A percentile compares a stretch with the other conserved stretches of the same genome.
Conservation (phyloP, 2,888 invertebrate species). For the Trissonchulus sp. region DNA sequence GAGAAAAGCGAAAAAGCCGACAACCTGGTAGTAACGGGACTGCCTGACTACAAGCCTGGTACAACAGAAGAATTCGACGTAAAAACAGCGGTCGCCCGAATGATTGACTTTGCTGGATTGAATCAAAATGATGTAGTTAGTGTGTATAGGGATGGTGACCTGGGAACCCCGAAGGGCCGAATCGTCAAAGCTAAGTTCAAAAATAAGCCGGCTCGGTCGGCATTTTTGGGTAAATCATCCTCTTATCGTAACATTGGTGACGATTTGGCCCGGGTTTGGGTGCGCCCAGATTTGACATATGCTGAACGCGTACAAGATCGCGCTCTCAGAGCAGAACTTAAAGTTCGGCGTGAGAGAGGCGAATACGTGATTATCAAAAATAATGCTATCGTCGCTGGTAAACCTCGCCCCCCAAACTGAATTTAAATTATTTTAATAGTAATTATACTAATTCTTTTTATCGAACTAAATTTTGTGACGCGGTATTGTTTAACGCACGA, state of each 20-base stretch:
- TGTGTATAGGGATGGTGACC: neutral
- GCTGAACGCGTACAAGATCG: neutral
- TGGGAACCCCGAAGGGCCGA: constrained; percentile 2
- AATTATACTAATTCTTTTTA: too few relatives aligned
- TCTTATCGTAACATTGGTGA: neutral
- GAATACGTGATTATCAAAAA: neutral
- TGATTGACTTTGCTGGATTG: too few relatives aligned
- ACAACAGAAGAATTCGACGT: neutral
- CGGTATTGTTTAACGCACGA: too few relatives aligned
- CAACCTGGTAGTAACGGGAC: neutral
- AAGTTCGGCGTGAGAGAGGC: neutral
- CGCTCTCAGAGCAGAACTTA: neutral
- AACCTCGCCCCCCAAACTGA: neutral
- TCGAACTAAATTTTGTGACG: too few relatives aligned
- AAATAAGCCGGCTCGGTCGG: neutral
- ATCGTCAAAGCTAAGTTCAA: constrained; percentile 15
- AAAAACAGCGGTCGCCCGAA: neutral
- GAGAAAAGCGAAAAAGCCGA: neutral
- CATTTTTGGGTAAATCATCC: neutral
- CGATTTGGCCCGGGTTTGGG: neutral
- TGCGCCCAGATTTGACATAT: constrained; percentile 5
- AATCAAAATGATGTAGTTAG: too few relatives aligned
- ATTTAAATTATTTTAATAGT: neutral
- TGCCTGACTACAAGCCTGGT: neutral
- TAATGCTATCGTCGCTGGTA: constrained; percentile 2